Evolutionary conservation across 2,797 vertebrate species (phyloP).

Genomic region (Psittacula derbiana): DNA sequence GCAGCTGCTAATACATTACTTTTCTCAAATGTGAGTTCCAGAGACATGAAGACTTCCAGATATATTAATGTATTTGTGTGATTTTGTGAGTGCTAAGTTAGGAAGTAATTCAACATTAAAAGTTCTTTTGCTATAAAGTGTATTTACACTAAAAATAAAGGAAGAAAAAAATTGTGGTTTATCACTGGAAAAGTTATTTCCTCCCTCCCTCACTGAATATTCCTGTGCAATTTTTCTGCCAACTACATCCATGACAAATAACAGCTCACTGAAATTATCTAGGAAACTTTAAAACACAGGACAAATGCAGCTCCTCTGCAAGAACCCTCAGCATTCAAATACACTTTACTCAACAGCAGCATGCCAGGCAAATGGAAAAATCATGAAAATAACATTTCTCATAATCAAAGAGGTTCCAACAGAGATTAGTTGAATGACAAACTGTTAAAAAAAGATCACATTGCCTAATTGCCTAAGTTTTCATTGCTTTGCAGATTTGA

Average conservation of each 20-base stretch:
- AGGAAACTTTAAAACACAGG: neutral
- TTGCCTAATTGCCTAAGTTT: neutral
- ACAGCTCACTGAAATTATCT: neutral
- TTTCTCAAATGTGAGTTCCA: neutral
- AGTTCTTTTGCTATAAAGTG: neutral
- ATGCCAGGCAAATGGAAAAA: neutral
- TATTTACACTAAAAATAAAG: neutral
- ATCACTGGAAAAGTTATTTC: neutral
- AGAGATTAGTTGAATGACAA: neutral
- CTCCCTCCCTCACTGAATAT: neutral
- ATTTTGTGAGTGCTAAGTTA: neutral
- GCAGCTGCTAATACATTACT: neutral
- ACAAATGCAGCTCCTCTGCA: neutral
- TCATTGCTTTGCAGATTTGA: neutral
- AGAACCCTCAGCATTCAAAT: neutral
- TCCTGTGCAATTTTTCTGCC: neutral
- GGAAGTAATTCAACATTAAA: neutral
- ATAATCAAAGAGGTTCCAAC: neutral
- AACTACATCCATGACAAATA: neutral
- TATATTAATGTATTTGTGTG: neutral
- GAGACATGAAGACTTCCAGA: neutral
- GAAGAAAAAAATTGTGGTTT: neutral
- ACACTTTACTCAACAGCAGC: neutral
- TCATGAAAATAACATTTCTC: neutral
- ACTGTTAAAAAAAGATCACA: neutral